Base-by-base conservation (phyloP, 2,113 vertebrate species). In the Petroica traversi region DNA sequence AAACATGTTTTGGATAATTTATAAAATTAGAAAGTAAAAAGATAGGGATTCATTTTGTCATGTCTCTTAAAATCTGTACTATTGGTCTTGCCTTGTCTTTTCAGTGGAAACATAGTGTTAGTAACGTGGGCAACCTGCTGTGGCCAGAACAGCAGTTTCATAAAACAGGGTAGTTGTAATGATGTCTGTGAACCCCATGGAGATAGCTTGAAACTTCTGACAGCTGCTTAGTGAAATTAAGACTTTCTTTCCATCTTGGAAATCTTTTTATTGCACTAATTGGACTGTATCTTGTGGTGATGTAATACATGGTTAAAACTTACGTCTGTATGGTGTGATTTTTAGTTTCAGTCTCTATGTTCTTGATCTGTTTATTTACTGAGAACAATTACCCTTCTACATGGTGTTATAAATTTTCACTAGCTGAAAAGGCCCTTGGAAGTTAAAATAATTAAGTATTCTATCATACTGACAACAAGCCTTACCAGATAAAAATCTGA, bases 311-410 rank as follows among this genome's bases (percentile, higher is more conserved):
- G 5, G 54, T 73, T 91, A 86, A 84, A 95, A 79, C 58, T 89
- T 77, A 75, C 0, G 9, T 76, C 43, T 38, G 17, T 72, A 34
- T 48, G 58, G 23, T 91, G 41, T 48, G 26, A 77, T 87, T 91
- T 93, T 87, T 48, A 54, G 36, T 85, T 91, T 88, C 41, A 52
- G 45, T 38, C 22, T 77, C 38, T 85, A 0, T 79, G 41, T 67
- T 95, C 83, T 90, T 58, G 46, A 92, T 83, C 36, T 84, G 24
- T 89, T 93, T 97, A 94, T 97, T 97, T 89, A 93, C 45, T 0
- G 36, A 76, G 66, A 92, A 91, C 48, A 91, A 87, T 80, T 95
- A 89, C 19, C 52, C 24, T 83, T 73, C 74, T 78, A 78, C 40
- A 36, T 66, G 77, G 43, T 46, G 63, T 79, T 95, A 88, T 90